Base-by-base conservation (phyloP, 2,113 vertebrate species). In the Microcebus murinus region DNA sequence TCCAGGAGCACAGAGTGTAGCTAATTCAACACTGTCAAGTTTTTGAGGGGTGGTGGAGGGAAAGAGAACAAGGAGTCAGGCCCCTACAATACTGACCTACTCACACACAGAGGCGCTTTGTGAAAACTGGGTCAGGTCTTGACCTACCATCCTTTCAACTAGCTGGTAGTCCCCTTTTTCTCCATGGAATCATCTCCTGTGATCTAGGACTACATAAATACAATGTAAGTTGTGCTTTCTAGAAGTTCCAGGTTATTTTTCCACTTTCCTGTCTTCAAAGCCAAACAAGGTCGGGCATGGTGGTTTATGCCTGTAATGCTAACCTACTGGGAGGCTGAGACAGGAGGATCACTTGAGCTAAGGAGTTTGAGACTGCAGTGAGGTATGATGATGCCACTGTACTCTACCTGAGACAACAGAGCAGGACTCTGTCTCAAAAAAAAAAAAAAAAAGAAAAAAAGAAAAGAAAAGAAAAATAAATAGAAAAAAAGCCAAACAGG, bases 231-330 rank as follows among this genome's bases (percentile, higher is more conserved):
- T 50, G 21, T 67, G 27, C 9, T 23, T 55, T 27, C 31, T 34
- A 52, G 31, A 2, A 34, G 39, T 31, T 90, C 77, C 61, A 20
- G 6, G 2, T 57, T 29, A 21, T 89, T 94, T 80, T 27, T 91
- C 42, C 36, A 76, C 25, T 80, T 68, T 88, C 7, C 68, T 50
- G 34, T 89, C 42, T 94, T 92, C 74, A 88, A 90, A 96, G 14
- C 7, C 31, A 52, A 67, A 77, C 4, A 39, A 9, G 36, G 36
- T 10, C 12, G 20, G 68, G 68, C 36, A 11, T 2, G 1, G 4
- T 71, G 36, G 68, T 36, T 71, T 36, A 39, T 12, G 20, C 36
- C 68, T 39, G 36, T 71, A 71, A 71, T 25, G 23, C 68, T 39
- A 71, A n/a, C 9, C 23, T 10, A 25, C 52, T 55, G 52, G 17